phyloP scores from a whole-genome alignment of 2,888 invertebrate species.

The Bugula neritina region DNA sequence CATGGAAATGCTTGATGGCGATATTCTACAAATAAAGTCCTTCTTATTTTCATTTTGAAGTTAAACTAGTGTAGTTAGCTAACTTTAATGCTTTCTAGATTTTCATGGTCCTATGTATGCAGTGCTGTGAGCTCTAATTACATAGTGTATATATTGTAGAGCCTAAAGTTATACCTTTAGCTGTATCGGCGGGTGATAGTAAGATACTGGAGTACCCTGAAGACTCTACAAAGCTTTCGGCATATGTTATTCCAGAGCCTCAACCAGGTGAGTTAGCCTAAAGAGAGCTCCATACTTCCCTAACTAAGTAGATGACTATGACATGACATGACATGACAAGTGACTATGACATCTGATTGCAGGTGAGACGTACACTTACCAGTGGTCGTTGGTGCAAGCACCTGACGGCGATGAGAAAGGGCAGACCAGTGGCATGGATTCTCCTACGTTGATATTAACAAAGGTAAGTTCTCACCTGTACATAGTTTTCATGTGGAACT shows the following conservation, averaged over 20 bases:
- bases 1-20: too few species aligned
- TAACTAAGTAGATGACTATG: too few species aligned
- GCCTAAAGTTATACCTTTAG: slow-evolving; percentile 34
- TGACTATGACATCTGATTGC: too few species aligned
- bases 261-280: slow-evolving; percentile 56
- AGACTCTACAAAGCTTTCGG: slow-evolving; percentile 75
- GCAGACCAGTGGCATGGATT: not conserved
- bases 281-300: not conserved
- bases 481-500: too few species aligned
- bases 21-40: too few species aligned
- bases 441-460: not conserved
- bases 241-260: slow-evolving; percentile 73
- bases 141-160: not conserved
- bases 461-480: slow-evolving; percentile 4
- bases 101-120: not conserved
- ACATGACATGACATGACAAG: too few species aligned
- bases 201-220: slow-evolving; percentile 66
- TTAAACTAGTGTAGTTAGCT: too few species aligned
- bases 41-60: too few species aligned
- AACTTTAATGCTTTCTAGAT: too few species aligned
- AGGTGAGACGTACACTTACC: slow-evolving; percentile 14
- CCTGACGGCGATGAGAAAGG: slow-evolving; percentile 1
- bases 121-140: not conserved
- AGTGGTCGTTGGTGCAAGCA: not conserved
- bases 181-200: slow-evolving; percentile 52